Evolutionary conservation across 2,113 vertebrate genomes (phyloP), one percentile per base, ranked within the genome.

Genomic region (Laticauda laticaudata): DNA sequence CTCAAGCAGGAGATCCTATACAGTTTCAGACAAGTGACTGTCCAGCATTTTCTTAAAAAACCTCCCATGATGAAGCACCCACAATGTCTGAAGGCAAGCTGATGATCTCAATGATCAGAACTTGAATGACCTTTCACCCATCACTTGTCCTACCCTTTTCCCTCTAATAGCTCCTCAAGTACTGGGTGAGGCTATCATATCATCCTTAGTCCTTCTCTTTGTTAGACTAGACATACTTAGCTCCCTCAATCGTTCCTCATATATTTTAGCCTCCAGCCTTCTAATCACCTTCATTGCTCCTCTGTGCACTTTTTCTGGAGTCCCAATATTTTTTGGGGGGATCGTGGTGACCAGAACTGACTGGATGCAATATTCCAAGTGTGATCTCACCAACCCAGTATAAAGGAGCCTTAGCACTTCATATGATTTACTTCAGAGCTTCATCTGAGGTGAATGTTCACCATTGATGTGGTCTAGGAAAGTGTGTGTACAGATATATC

Each of bases 361-460:
- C 59, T 29, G 59, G 59, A 64, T 0, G 0, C 10, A 29, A 29
- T 64, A 29, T 64, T 64, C 26, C 59, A 29, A 29, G 26, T 29
- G 59, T 64, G 10, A 1, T 29, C 3, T 61, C 59, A 29, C 9
- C 10, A 29, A 3, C 26, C 1, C 24, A 61, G 3, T 11, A 61
- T 29, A 4, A 61, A 61, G 24, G 1, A 3, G 10, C 26, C 1
- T 10, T 29, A 64, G 59, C 26, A 64, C 59, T 64, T 64, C 10
- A 12, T 11, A 12, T 0, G 26, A 64, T 64, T 64, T 64, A 29
- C 26, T 64, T 64, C 26, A 29, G 10, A 26, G 59, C 24, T 61
- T 91, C 95, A 85, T 94, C 91, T 94, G 94, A 75, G 93, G 90
- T 51, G 0, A 1, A 55, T 91, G 87, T 91, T 53, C 61, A 0